These are phyloP conservation scores for Luehdorfia chinensis DNA, from an alignment of 1,140 invertebrate genomes.

Conservation along the genomic window DNA sequence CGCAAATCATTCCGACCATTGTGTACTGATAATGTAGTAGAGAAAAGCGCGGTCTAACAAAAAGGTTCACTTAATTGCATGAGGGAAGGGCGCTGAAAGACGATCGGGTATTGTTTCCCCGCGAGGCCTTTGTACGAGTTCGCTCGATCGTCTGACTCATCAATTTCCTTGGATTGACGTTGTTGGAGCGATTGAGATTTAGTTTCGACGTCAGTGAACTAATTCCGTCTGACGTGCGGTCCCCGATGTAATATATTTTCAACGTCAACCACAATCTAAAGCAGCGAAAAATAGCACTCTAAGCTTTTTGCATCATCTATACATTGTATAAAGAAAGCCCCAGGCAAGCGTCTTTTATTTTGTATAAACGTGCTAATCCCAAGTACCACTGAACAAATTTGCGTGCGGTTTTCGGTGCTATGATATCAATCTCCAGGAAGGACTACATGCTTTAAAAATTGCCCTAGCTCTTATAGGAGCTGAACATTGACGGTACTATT, in stretches of 20 bases:
- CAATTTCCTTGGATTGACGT: conserved; percentile 64
- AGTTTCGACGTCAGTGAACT: conserved; percentile 33
- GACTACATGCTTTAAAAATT: no score
- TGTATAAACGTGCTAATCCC: no score
- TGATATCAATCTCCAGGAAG: no score
- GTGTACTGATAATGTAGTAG: conserved; percentile 69
- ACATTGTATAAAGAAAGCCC: no score
- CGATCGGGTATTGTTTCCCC: conserved; percentile 58
- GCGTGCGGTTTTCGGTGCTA: no score
- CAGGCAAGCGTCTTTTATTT: no score
- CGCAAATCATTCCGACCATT: conserved; percentile 70
- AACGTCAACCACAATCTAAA: not conserved
- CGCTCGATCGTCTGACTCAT: conserved; percentile 59
- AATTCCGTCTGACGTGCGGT: conserved; percentile 32
- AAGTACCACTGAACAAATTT: no score
- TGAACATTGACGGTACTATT: no score
- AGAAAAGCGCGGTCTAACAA: conserved; percentile 57
- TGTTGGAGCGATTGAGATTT: conserved; percentile 51
- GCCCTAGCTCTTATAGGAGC: no score
- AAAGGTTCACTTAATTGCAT: conserved; percentile 71
- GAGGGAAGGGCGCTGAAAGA: conserved; percentile 62
- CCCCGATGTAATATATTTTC: not conserved
- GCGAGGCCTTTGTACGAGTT: conserved; percentile 51
- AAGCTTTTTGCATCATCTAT: no score
- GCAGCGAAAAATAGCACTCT: no score